A percentile compares a stretch with the other conserved stretches of the same genome.
Evolutionary conservation across 2,888 invertebrate species (phyloP).

Genomic region (Cephus sareptanus): DNA sequence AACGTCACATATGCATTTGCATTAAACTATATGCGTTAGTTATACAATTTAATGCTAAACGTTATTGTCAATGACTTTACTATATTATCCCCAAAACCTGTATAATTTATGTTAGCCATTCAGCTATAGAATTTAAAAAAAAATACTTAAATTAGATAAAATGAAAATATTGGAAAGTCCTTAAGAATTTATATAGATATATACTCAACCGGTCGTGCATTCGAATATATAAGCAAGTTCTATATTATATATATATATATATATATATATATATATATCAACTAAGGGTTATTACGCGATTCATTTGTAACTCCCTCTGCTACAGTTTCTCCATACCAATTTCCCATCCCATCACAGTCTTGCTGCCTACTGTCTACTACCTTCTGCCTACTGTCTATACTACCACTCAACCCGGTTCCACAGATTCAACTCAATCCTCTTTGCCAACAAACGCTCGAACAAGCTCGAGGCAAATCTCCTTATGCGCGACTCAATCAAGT

Average conservation of each 20-base stretch:
- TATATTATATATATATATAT: conserved; percentile 11
- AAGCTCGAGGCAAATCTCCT: conserved; percentile 56
- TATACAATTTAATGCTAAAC: neutral
- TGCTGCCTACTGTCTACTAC: conserved; percentile 10
- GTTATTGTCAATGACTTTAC: neutral
- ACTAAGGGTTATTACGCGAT: conserved; percentile 55
- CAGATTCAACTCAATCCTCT: conserved; percentile 54
- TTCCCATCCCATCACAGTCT: conserved; percentile 14
- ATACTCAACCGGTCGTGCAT: conserved; percentile 38
- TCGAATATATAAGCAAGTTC: conserved; percentile 56
- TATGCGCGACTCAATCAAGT: conserved; percentile 60
- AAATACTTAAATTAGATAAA: conserved; percentile 14
- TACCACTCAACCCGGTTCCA: conserved; percentile 18
- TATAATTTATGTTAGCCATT: neutral
- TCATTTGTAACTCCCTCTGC: conserved; percentile 56
- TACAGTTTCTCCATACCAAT: conserved; percentile 21
- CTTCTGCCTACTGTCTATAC: conserved; percentile 8
- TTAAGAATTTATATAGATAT: conserved; percentile 36
- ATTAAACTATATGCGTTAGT: neutral
- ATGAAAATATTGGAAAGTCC: conserved; percentile 56
- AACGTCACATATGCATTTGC: neutral
- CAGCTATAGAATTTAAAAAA: neutral
- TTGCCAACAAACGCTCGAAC: conserved; percentile 56
- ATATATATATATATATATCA: neutral
- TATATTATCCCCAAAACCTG: neutral